Evolutionary conservation across 2,888 invertebrate genomes (phyloP).

Genomic region (Watsonalla binaria): DNA sequence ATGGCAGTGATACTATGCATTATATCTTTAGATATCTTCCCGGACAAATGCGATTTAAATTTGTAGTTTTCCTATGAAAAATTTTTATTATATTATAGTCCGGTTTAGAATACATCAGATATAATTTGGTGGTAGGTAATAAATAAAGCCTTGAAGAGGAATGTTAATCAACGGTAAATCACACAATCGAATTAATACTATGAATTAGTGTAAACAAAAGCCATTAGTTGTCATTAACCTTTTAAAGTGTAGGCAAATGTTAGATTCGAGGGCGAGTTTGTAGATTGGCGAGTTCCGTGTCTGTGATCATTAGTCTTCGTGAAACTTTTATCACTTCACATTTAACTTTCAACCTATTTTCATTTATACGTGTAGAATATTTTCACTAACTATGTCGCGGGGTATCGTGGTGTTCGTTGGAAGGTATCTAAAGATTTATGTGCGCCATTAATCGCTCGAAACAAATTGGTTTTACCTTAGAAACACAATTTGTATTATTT

Average conservation of each 20-base stretch:
- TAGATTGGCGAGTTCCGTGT: conserved; percentile 47
- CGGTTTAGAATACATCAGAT: too few relatives aligned
- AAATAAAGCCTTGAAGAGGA: too few relatives aligned
- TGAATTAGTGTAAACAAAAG: conserved; percentile 9
- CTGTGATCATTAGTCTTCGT: conserved; percentile 39
- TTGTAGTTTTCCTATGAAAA: too few relatives aligned
- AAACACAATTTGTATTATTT: conserved; percentile 9
- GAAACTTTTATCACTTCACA: conserved; percentile 51
- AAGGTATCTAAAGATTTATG: conserved; percentile 44
- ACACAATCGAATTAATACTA: conserved; percentile 9
- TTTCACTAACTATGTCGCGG: conserved; percentile 27
- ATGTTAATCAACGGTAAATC: conserved; percentile 5
- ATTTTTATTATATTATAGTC: too few relatives aligned
- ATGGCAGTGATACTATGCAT: too few relatives aligned
- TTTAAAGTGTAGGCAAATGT: conserved; percentile 26
- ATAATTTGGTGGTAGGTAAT: too few relatives aligned
- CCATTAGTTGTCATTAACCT: conserved; percentile 26
- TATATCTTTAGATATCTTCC: too few relatives aligned
- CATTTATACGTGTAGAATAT: conserved; percentile 39
- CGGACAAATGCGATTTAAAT: too few relatives aligned
- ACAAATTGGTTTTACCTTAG: conserved; percentile 36
- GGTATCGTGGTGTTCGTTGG: conserved; percentile 11
- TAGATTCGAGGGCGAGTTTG: conserved; percentile 24
- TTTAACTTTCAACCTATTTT: conserved; percentile 36
- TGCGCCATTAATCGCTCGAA: conserved; percentile 39